Base-by-base conservation (phyloP, 2,113 vertebrate species). In the Beaufortia kweichowensis region DNA sequence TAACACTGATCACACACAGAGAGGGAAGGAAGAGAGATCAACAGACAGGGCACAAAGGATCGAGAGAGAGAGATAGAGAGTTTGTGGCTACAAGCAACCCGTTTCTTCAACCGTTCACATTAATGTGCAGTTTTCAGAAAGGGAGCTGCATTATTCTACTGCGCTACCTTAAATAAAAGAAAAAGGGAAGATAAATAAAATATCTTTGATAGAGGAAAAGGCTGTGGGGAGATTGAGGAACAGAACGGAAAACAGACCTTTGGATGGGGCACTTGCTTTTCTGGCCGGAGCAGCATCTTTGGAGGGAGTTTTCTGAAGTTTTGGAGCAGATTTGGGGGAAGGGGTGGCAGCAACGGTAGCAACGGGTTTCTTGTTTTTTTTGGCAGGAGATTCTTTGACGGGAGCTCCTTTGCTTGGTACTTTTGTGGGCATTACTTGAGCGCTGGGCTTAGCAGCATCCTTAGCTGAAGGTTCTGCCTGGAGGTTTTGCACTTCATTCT, bases 221-320 rank as follows among this genome's bases (percentile, higher is more conserved):
- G 35, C 74, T 78, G 31, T 59, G 21, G 55, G 23, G 62, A 57
- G 63, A 19, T 65, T 73, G 76, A 79, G 68, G 66, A 79, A 85
- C 61, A 75, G 78, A 80, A 84, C 48, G 50, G 79, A 81, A 83
- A 71, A 86, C 85, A 85, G 83, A 86, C 85, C 85, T 86, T 85
- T 85, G 74, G 73, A 61, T 17, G 77, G 69, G 67, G 24, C 55
- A 41, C 67, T 75, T 76, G 82, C 59, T 79, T 86, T 85, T 85
- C 78, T 78, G 64, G 69, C 66, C 15, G 85, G 69, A 29, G 74
- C 67, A n/a, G 76, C 79, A 9, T 82, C 83, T 81, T 83, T 84
- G 46, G 82, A 76, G 67, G 81, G 82, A 26, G 66, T 28, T 85
- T 84, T 86, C 76, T 84, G 68, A 31, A 74, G 69, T 81, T 84